Percentiles rank a stretch among this genome's conserved stretches.
phyloP scores from a whole-genome alignment of 53 echinoderm and acorn worm genomes.

The Echinometra lucunter region DNA sequence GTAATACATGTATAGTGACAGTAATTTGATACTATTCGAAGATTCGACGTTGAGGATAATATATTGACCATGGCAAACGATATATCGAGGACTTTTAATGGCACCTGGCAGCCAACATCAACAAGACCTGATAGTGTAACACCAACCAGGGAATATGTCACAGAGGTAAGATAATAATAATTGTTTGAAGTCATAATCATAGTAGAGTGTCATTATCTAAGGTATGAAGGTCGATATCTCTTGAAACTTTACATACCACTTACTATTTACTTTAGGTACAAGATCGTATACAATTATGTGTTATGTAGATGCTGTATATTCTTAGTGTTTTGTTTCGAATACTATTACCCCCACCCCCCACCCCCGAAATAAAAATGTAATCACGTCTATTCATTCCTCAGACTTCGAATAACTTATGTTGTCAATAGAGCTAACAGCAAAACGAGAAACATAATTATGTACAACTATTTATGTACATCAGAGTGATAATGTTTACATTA shows the following conservation, averaged over 20 bases:
- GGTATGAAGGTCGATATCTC: background rate
- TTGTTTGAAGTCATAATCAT: background rate
- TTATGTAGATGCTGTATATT: too few species aligned
- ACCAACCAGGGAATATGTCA: conserved; percentile 62
- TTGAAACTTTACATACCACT: background rate
- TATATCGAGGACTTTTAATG: conserved; percentile 12
- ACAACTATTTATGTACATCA: background rate
- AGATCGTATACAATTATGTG: too few species aligned
- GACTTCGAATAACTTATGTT: too few species aligned
- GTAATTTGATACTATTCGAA: background rate
- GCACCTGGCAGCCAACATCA: background rate
- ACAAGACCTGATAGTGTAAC: conserved; percentile 60
- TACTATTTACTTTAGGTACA: background rate
- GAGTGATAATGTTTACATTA: background rate
- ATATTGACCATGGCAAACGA: background rate
- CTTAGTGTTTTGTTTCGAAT: too few species aligned
- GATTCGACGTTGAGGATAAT: background rate
- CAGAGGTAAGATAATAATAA: conserved; percentile 31
- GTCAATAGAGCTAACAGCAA: too few species aligned
- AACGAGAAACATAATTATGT: too few species aligned
- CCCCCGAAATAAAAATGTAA: too few species aligned
- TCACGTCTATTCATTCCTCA: too few species aligned
- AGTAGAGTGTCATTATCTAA: background rate
- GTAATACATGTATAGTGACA: background rate
- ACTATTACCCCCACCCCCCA: too few species aligned